Evolutionary conservation across 2,797 vertebrate genomes (phyloP).

Genomic region (Catostomus latipinnis): DNA sequence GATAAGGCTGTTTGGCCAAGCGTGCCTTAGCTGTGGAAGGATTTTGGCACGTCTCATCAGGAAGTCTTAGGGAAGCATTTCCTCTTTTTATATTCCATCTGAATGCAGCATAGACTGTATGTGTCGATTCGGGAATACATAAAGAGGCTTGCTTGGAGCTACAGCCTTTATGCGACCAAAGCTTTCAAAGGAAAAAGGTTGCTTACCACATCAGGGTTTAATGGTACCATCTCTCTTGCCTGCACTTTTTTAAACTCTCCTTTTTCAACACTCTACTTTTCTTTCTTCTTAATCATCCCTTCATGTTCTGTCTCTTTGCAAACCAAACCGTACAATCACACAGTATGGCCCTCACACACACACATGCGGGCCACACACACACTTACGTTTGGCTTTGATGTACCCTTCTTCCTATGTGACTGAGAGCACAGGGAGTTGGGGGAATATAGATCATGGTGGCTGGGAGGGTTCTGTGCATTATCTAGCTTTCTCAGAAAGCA

Average conservation of each 20-base stretch:
- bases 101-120: slow-evolving; percentile 77
- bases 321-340: slow-evolving; percentile 31
- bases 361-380: background rate
- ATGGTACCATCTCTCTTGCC: slow-evolving; percentile 35
- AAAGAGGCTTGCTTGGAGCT: slow-evolving; percentile 66
- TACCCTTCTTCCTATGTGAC: slow-evolving; percentile 58
- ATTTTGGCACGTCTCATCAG: slow-evolving; percentile 71
- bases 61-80: slow-evolving; percentile 74
- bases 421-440: slow-evolving; percentile 26
- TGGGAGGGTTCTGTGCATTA: slow-evolving; percentile 61
- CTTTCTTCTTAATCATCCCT: slow-evolving; percentile 34
- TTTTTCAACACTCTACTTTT: slow-evolving; percentile 22
- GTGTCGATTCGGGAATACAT: slow-evolving; percentile 61
- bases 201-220: slow-evolving; percentile 46
- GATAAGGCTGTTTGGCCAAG: slow-evolving; percentile 72
- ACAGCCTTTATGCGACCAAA: slow-evolving; percentile 72
- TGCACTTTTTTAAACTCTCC: slow-evolving; percentile 19
- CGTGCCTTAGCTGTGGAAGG: slow-evolving; percentile 65
- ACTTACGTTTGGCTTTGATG: slow-evolving; percentile 58
- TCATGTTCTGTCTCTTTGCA: slow-evolving; percentile 39
- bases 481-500: slow-evolving; percentile 62
- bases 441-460: slow-evolving; percentile 56
- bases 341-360: slow-evolving; percentile 9
- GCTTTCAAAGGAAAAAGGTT: slow-evolving; percentile 57
- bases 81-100: slow-evolving; percentile 76